Conservation (phyloP, 2,888 invertebrate genomes). For the Drosophila borealis region DNA sequence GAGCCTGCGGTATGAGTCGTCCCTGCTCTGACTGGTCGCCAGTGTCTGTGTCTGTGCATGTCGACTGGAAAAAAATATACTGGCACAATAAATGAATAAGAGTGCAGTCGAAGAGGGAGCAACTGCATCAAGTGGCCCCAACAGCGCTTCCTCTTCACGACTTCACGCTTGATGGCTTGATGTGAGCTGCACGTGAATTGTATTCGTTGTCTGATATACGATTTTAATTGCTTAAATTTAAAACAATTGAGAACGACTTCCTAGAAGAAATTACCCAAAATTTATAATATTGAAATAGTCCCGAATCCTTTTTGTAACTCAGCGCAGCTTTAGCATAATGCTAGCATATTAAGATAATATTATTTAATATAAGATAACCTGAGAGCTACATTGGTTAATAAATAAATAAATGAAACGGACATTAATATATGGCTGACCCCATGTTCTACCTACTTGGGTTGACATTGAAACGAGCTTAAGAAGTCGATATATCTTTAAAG, state of each 20-base stretch:
- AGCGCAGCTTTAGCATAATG: too few species aligned
- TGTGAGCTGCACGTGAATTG: slow-evolving; percentile 24
- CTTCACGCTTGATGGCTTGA: slow-evolving; percentile 28
- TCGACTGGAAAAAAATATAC: slow-evolving; percentile 24
- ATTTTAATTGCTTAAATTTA: slow-evolving; percentile 1
- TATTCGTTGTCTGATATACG: slow-evolving; percentile 20
- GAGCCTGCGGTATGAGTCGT: slow-evolving; percentile 19
- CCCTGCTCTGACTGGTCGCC: slow-evolving; percentile 17
- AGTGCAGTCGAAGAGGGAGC: slow-evolving; percentile 28
- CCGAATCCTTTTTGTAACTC: too few species aligned
- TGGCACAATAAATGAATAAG: slow-evolving; percentile 60
- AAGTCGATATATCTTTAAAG: slow-evolving; percentile 34
- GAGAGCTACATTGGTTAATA: too few species aligned
- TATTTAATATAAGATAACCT: too few species aligned
- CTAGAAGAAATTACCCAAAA: too few species aligned
- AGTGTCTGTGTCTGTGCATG: slow-evolving; percentile 14
- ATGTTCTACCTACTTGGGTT: slow-evolving; percentile 35
- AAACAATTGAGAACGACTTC: slow-evolving; percentile 35
- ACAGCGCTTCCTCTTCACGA: slow-evolving; percentile 46
- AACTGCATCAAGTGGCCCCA: slow-evolving; percentile 45
- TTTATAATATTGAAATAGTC: too few species aligned
- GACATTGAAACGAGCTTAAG: slow-evolving; percentile 62
- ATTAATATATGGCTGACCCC: too few species aligned
- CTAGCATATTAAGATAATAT: too few species aligned
- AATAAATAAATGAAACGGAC: too few species aligned